phyloP scores from a whole-genome alignment of 1,140 invertebrate species.

The Drosophila pseudoananassae region DNA sequence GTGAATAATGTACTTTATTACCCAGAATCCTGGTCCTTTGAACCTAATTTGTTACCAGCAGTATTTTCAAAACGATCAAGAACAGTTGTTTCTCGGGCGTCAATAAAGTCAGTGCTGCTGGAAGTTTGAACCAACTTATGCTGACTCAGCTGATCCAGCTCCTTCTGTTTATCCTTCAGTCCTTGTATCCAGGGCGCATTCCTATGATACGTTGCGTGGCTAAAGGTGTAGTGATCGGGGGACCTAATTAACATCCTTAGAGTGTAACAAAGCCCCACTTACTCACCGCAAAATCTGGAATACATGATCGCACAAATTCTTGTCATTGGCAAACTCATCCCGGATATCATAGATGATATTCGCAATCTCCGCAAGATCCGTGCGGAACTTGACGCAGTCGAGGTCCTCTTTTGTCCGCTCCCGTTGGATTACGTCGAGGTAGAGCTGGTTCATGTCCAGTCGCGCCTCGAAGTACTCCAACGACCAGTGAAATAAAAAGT shows the following conservation, averaged over 20 bases:
- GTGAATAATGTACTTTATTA: too few species aligned
- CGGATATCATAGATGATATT: slow-evolving; percentile 19
- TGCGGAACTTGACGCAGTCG: slow-evolving; percentile 50
- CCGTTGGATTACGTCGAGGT: slow-evolving; percentile 43
- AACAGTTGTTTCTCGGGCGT: background rate
- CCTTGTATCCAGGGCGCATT: slow-evolving; percentile 29
- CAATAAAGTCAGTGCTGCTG: background rate
- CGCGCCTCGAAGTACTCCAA: slow-evolving; percentile 39
- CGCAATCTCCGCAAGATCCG: slow-evolving; percentile 42
- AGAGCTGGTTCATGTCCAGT: slow-evolving; percentile 23
- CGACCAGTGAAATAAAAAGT: slow-evolving; percentile 54
- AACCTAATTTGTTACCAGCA: background rate
- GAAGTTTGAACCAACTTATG: too few species aligned
- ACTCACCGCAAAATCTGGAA: slow-evolving; percentile 27
- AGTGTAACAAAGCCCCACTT: background rate
- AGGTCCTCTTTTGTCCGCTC: slow-evolving; percentile 30
- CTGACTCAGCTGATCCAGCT: background rate
- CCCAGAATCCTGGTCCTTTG: too few species aligned
- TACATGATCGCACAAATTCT: slow-evolving; percentile 19
- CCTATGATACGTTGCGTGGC: slow-evolving; percentile 26
- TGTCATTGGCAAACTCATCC: background rate
- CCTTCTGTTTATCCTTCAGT: background rate
- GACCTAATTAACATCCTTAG: background rate
- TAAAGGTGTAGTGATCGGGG: background rate
- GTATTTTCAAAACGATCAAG: background rate